Evolutionary conservation across 2,888 invertebrate genomes (phyloP), one percentile per base, ranked within the genome.

Genomic region (Matsumyia berberina): DNA sequence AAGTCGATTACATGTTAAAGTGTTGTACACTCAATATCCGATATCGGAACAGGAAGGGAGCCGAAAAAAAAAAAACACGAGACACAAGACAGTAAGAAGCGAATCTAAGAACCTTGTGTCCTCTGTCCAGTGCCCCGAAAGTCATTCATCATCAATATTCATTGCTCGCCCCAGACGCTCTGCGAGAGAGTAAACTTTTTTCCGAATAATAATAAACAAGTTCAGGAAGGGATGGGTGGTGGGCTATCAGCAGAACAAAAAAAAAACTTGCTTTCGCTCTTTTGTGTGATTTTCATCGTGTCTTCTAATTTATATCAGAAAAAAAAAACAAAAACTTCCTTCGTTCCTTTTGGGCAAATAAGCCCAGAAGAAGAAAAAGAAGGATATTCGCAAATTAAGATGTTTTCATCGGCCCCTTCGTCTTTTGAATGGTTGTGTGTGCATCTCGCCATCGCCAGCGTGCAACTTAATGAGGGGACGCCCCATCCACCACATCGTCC

Each of bases 281-380:
- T 85, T 85, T 85, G 85, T 85, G 85, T 76, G 85, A 85, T 85
- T 85, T 85, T 76, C 74, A 80, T 85, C 85, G 85, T 85, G 85
- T 85, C 85, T 85, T 85, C 85, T 85, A 85, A 85, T 85, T 85
- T 85, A 76, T 79, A 69, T 70, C 49, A 60, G 35, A 69, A 67
- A 58, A 49, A 67, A 35, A 37, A 51, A 49, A 74, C 44, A 67
- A 76, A 78, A 60, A 19, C 8, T 29, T 42, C 67, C 73, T 60
- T 29, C 19, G 12, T 51, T 49, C 17, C 35, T 64, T 70, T 81
- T 57, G 64, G 19, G 19, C 70, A 76, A 76, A 76, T 57, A 76
- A 67, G 46, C 33, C 62, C 24, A 24, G 39, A 79, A 76, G 42
- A 19, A 49, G 53, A 73, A 69, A 42, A 73, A 67, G 39, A 80